phyloP scores from a whole-genome alignment of 1,140 invertebrate species.

The Lepidurus arcticus region DNA sequence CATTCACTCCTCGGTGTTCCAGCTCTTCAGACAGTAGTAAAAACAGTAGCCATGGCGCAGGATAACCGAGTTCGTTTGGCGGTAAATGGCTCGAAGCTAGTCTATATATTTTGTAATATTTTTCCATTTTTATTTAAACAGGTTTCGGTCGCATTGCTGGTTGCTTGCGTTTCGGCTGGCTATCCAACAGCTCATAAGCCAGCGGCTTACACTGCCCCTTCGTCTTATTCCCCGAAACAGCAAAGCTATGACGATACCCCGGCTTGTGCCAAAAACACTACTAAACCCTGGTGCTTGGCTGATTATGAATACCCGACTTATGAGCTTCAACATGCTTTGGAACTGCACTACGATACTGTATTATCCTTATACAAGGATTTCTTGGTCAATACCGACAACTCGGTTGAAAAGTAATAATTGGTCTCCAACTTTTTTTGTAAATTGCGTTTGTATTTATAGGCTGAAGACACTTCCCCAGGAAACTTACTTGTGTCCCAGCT shows the following conservation, averaged over 20 bases:
- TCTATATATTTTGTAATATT: neutral
- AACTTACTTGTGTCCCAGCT: constrained; percentile 38
- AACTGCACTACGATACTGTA: constrained; percentile 38
- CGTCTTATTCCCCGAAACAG: neutral
- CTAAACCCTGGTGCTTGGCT: constrained; percentile 40
- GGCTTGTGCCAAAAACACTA: constrained; percentile 38
- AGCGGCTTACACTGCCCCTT: neutral
- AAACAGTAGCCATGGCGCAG: constrained; percentile 5
- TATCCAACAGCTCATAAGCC: neutral
- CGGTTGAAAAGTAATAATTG: constrained; percentile 35
- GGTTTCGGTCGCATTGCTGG: neutral
- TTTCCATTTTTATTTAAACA: neutral
- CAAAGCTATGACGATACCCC: constrained; percentile 34
- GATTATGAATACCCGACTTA: constrained; percentile 40
- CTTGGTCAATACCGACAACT: constrained; percentile 38
- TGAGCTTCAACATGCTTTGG: constrained; percentile 35
- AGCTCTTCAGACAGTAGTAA: neutral
- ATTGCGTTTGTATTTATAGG: constrained; percentile 7
- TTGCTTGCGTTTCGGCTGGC: neutral
- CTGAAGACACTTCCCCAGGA: constrained; percentile 38
- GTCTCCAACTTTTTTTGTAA: neutral
- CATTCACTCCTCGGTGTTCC: neutral
- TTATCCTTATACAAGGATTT: constrained; percentile 38
- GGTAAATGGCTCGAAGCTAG: neutral
- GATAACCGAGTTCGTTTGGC: neutral